phyloP scores from a whole-genome alignment of 2,113 vertebrate species.

The Cariama cristata region DNA sequence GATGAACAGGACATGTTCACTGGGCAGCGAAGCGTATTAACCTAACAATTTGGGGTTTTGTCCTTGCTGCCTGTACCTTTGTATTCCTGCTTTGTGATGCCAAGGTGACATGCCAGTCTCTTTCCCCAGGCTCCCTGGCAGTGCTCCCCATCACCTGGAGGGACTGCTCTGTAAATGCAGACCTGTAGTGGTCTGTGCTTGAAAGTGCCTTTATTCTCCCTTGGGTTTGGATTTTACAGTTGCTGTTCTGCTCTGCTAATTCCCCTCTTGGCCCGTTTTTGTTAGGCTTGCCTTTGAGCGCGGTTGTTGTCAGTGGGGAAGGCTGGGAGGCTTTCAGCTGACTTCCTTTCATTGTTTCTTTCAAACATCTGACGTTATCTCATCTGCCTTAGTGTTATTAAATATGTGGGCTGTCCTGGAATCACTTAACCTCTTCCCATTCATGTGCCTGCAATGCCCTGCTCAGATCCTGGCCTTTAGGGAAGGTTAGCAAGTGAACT shows the following conservation, averaged over 20 bases:
- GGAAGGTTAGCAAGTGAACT: accelerated
- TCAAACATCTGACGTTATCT: slow-evolving; percentile 30
- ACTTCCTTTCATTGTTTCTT: slow-evolving; percentile 62
- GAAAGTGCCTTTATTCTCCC: neutral
- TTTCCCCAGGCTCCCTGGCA: neutral
- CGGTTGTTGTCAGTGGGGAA: neutral
- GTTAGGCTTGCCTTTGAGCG: neutral
- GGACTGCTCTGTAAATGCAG: neutral
- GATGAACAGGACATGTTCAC: neutral
- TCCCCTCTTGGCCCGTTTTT: neutral
- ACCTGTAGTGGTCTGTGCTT: neutral
- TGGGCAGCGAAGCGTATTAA: neutral
- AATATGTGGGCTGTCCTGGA: neutral
- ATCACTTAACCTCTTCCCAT: neutral
- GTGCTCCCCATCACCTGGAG: neutral
- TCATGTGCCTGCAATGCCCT: neutral
- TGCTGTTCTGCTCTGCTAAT: neutral
- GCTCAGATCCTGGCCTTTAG: neutral
- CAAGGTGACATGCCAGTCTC: neutral
- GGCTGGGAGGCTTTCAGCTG: neutral
- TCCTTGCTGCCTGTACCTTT: neutral
- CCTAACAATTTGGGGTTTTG: neutral
- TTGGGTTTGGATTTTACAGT: neutral
- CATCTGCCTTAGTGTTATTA: neutral
- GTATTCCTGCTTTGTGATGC: neutral